A percentile compares a stretch with the other conserved stretches of the same genome.
phyloP scores from a whole-genome alignment of 2,888 invertebrate genomes.

The Dynastes grantii region DNA sequence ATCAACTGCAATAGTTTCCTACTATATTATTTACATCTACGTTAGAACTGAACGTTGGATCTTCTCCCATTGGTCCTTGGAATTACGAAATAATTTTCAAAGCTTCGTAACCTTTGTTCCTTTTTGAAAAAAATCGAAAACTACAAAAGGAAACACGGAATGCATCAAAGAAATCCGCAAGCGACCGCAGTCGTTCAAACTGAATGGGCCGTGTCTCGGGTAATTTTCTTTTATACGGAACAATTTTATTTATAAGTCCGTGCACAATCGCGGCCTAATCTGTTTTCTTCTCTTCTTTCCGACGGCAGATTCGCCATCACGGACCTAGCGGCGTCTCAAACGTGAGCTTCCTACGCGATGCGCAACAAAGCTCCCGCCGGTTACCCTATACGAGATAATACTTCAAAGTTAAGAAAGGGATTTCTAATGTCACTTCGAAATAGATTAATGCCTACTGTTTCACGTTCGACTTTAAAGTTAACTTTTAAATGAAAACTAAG shows the following conservation, averaged over 20 bases:
- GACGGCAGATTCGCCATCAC: constrained; percentile 7
- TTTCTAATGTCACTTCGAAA: constrained; percentile 36
- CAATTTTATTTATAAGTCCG: constrained; percentile 49
- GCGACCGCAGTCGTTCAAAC: constrained; percentile 3
- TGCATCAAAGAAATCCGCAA: constrained; percentile 1
- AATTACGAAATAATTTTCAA: background rate
- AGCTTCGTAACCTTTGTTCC: background rate
- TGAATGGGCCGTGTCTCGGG: constrained; percentile 1
- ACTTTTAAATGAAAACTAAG: constrained; percentile 42
- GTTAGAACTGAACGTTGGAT: too few relatives aligned
- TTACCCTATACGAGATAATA: constrained; percentile 32
- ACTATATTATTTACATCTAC: too few relatives aligned
- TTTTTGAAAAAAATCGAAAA: background rate
- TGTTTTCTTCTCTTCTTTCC: constrained; percentile 43
- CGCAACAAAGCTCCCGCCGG: background rate
- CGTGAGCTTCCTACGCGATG: constrained; percentile 33
- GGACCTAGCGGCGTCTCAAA: constrained; percentile 24
- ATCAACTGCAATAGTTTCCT: too few relatives aligned
- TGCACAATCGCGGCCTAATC: constrained; percentile 47
- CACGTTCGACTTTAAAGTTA: background rate
- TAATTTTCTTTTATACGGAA: constrained; percentile 41
- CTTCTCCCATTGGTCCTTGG: too few relatives aligned
- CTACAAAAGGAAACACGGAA: background rate
- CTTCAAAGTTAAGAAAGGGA: constrained; percentile 45
- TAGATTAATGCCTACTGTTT: constrained; percentile 32